Evolutionary conservation across 2,113 vertebrate species (phyloP), one percentile per base, ranked within the genome.

Genomic region (Macquaria australasica): DNA sequence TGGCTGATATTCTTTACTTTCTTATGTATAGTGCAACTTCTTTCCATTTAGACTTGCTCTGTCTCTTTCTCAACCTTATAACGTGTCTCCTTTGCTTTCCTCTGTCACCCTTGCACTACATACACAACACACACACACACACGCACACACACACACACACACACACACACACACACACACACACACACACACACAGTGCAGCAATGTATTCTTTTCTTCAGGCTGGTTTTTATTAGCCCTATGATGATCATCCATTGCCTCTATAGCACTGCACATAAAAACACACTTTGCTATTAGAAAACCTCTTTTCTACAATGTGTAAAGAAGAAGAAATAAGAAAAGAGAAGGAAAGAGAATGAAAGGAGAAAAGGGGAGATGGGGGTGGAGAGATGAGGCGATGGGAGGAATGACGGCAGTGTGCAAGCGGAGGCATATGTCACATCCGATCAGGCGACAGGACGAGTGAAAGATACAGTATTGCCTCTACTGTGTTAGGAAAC

Each of bases 391-490:
- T 82, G 87, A 92, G 86, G 73, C 81, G 73, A 88, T 55, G 84
- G 84, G 73, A 85, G 86, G 85, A 88, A 89, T 94, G 96, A 93
- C 88, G 96, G 96, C 95, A 90, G 88, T 92, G 94, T 87, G 76
- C 81, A 70, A 95, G 15, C 93, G 87, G 88, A 93, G 95, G 95
- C 94, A 96, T 90, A 94, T 97, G 98, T 99, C 98, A 97, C 97
- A 96, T 97, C 93, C 95, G 96, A 97, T 98, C 97, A 97, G 90
- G 96, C 95, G 96, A 97, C 97, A 97, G 95, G 90, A 94, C 93
- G n/a, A 86, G 86, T 96, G 96, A 97, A 92, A 96, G 97, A 97
- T 97, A 96, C 95, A 92, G 92, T 92, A 92, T 94, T 94, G 93
- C 91, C 77, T 79, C 86, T 87, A 88, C 90, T 79, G 79, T 83